Conservation (phyloP, 1,140 invertebrate genomes). For the Zeugodacus cucurbitae region DNA sequence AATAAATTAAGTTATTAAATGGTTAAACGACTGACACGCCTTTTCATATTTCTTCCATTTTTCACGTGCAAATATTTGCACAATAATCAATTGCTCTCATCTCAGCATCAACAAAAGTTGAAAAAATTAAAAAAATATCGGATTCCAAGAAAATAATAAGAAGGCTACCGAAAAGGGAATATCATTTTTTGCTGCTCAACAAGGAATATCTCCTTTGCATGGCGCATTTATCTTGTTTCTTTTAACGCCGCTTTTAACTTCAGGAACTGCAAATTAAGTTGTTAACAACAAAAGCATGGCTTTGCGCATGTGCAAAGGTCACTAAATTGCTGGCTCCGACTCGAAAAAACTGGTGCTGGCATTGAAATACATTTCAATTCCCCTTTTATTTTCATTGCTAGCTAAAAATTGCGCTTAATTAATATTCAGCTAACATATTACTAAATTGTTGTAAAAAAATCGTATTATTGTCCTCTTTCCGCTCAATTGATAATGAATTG, state of each 20-base stretch:
- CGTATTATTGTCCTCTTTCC: not conserved
- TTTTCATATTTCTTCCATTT: not conserved
- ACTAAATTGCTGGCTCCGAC: not conserved
- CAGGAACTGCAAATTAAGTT: slow-evolving; percentile 30
- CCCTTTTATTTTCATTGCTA: too few species aligned
- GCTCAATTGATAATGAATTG: not conserved
- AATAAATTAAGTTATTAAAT: slow-evolving; percentile 22
- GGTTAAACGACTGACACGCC: not conserved
- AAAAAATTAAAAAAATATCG: not conserved
- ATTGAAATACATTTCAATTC: too few species aligned
- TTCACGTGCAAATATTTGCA: not conserved
- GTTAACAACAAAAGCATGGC: slow-evolving; percentile 3
- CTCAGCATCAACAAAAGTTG: not conserved
- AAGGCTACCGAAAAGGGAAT: not conserved
- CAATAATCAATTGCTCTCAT: not conserved
- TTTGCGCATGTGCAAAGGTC: slow-evolving; percentile 12
- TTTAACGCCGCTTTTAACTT: not conserved
- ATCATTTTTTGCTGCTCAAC: not conserved
- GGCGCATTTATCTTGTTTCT: not conserved
- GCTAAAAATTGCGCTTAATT: too few species aligned
- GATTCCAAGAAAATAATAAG: not conserved
- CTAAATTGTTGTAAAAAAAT: too few species aligned
- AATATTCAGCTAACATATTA: too few species aligned
- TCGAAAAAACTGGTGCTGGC: too few species aligned
- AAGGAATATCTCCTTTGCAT: not conserved